Evolutionary conservation across 2,888 invertebrate species (phyloP), one percentile per base, ranked within the genome.

Genomic region (Synanthedon andrenaeformis): DNA sequence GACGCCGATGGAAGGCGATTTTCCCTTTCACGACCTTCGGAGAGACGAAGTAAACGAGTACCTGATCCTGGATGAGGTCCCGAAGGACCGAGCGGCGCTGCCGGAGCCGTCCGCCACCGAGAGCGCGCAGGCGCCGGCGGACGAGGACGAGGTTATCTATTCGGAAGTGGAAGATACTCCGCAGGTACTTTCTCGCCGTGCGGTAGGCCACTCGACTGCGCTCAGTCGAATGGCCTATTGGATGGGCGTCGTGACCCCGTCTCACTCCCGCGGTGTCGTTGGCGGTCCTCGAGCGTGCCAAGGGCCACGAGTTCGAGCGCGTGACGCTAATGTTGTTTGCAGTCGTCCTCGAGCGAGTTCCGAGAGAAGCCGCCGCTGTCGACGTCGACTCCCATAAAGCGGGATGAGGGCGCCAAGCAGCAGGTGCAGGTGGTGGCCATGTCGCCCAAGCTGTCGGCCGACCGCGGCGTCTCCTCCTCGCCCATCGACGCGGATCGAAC

Each of bases 311-410:
- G 42, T 28, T 42, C 51, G 48, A 49, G 28, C 19, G 49, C 45
- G 28, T 42, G 41, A 42, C 14, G 49, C 35, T 4, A 6, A 35
- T 35, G 8, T 35, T 35, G 10, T 35, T 35, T 35, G 2, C 35
- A 35, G 17, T 63, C 62, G 19, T 54, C 72, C 17, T 61, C 70
- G 5, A 51, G 12, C 13, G 75, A 70, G 55, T 66, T 66, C 53
- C 72, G 66, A 54, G 66, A 62, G 54, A 66, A 74, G 57, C 60
- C 58, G 60, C 86, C 86, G 52, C 64, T 85, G 53, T 72, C 69
- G 11, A 73, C 85, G 42, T 87, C 88, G 4, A 87, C 87, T 45
- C 87, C 88, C 13, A 67, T 84, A 58, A 82, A 80, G 63, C 67
- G 65, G 35, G 67, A 65, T n/a, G 51, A 48, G 12, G 60, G 55